These are phyloP conservation scores for Cenopis cana DNA, from an alignment of 2,888 invertebrate species.

Conservation along the genomic window DNA sequence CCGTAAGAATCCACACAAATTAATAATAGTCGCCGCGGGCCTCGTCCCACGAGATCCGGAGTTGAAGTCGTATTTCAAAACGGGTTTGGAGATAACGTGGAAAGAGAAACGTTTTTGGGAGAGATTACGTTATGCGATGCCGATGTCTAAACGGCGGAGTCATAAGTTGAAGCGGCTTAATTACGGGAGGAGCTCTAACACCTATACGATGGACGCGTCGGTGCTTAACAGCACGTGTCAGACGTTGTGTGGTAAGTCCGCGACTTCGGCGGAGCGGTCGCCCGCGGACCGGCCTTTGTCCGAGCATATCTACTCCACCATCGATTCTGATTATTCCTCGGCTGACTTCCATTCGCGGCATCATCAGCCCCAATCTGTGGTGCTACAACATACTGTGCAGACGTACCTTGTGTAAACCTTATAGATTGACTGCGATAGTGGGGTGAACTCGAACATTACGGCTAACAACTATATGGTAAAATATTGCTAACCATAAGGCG, in stretches of 20 bases:
- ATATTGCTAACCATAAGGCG: slow-evolving; percentile 4
- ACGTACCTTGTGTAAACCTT: slow-evolving; percentile 66
- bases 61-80: slow-evolving; percentile 94
- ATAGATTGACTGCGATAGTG: slow-evolving; percentile 9
- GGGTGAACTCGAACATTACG: not conserved
- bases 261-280: slow-evolving; percentile 83
- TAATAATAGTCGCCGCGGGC: slow-evolving; percentile 93
- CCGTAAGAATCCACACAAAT: slow-evolving; percentile 92
- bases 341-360: slow-evolving; percentile 75
- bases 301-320: slow-evolving; percentile 95
- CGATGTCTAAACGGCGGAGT: slow-evolving; percentile 89
- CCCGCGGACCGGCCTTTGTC: slow-evolving; percentile 90
- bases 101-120: slow-evolving; percentile 98
- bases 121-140: slow-evolving; percentile 95
- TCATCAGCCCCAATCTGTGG: slow-evolving; percentile 76
- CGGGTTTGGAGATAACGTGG: slow-evolving; percentile 94
- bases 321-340: slow-evolving; percentile 95
- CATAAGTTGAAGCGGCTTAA: slow-evolving; percentile 85
- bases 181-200: slow-evolving; percentile 93
- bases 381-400: slow-evolving; percentile 81
- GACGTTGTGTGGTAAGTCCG: slow-evolving; percentile 84
- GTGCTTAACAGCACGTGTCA: slow-evolving; percentile 86
- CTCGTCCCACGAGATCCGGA: slow-evolving; percentile 94
- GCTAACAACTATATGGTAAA: not conserved
- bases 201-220: slow-evolving; percentile 91